Percentiles rank a stretch among this genome's conserved stretches.
Evolutionary conservation across 2,888 invertebrate species (phyloP).

Genomic region (Xestia rhomboidea): DNA sequence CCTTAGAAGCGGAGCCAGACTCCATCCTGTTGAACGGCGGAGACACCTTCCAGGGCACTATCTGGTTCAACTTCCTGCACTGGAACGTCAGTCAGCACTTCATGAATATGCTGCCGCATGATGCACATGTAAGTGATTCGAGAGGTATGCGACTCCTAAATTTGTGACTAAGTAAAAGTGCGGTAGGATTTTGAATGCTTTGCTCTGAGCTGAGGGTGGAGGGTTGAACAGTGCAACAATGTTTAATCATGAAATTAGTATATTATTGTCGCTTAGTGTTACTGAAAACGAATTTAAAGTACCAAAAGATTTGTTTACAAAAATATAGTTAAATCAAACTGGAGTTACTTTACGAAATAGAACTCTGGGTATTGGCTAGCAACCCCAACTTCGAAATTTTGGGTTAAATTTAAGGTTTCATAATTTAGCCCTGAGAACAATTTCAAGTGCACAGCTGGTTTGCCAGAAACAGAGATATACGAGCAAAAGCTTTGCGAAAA

Average conservation of each 20-base stretch:
- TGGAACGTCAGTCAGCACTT: conserved; percentile 94
- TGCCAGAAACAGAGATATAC: background rate
- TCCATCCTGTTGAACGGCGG: conserved; percentile 92
- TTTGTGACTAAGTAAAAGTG: background rate
- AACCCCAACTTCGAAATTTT: too few relatives aligned
- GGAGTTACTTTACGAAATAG: background rate
- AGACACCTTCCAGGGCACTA: conserved; percentile 92
- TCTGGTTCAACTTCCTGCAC: conserved; percentile 94
- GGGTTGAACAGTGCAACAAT: background rate
- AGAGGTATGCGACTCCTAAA: too few relatives aligned
- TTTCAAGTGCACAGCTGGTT: background rate
- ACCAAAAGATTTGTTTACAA: background rate
- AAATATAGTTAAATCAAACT: background rate
- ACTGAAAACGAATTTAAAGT: too few relatives aligned
- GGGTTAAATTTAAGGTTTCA: too few relatives aligned
- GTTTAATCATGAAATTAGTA: background rate
- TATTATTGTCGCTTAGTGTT: background rate
- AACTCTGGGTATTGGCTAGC: too few relatives aligned
- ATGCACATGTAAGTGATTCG: conserved; percentile 92
- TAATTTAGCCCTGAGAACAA: too few relatives aligned
- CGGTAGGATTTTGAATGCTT: background rate
- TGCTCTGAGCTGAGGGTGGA: background rate
- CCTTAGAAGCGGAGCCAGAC: conserved; percentile 90
- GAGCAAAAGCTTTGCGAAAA: background rate
- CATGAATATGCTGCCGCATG: conserved; percentile 94